phyloP scores from a whole-genome alignment of 2,113 vertebrate genomes.

The Phylloscopus trochiloides region DNA sequence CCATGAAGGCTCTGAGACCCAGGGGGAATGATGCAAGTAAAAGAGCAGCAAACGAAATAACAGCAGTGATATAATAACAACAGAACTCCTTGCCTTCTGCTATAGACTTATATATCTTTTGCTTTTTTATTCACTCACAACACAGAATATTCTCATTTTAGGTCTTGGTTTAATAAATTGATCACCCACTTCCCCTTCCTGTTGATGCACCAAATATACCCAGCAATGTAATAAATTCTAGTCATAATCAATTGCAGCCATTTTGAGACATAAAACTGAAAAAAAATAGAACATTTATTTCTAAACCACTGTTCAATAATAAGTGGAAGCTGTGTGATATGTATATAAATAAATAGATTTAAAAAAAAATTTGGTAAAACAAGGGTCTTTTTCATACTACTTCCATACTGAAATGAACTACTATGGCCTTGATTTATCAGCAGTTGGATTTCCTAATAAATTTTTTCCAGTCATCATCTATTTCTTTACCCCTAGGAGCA shows the following conservation, averaged over 20 bases:
- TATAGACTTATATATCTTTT: neutral
- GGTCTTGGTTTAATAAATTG: constrained; percentile 8
- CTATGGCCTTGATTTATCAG: neutral
- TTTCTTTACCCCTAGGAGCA: constrained; percentile 1
- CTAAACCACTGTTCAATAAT: neutral
- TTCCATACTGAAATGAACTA: neutral
- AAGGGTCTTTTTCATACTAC: neutral
- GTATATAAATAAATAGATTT: neutral
- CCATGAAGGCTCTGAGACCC: neutral
- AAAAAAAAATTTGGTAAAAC: neutral
- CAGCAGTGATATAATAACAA: neutral
- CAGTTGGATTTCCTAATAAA: neutral
- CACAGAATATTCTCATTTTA: neutral
- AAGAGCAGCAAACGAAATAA: constrained; percentile 21
- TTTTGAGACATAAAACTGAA: neutral
- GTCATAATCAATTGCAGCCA: neutral
- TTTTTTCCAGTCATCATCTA: neutral
- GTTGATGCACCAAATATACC: neutral
- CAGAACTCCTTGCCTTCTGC: neutral
- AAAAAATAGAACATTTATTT: neutral
- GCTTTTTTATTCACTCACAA: constrained; percentile 13
- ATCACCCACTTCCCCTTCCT: neutral
- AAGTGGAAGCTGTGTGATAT: neutral
- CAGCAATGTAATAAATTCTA: neutral
- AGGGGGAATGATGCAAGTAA: neutral